phyloP scores from a whole-genome alignment of 2,113 vertebrate genomes.

The Xyliphius kryptos region DNA sequence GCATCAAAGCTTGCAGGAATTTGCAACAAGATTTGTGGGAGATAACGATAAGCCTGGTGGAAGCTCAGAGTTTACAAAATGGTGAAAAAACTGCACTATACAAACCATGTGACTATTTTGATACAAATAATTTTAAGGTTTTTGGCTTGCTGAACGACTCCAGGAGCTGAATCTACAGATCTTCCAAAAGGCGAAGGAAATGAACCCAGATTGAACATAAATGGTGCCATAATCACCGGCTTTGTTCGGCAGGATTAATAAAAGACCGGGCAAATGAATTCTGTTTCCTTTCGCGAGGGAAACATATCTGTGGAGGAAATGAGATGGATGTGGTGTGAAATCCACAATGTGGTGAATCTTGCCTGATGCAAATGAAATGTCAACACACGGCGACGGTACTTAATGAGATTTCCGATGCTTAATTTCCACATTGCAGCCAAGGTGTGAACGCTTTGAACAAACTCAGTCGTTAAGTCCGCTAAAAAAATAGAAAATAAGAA shows the following conservation, averaged over 20 bases:
- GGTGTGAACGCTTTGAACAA: constrained; percentile 39
- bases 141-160: not conserved
- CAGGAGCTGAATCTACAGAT: not conserved
- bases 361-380: constrained; percentile 49
- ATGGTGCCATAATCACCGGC: constrained; percentile 2
- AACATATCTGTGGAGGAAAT: constrained; percentile 32
- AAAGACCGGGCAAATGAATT: constrained; percentile 28
- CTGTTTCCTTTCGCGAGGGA: constrained; percentile 26
- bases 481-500: constrained; percentile 3
- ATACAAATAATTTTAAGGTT: no score
- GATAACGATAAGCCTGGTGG: no score
- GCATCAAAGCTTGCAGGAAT: no score
- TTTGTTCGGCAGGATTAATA: constrained; percentile 38
- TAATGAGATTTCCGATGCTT: constrained; percentile 45
- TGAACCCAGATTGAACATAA: not conserved
- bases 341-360: constrained; percentile 32
- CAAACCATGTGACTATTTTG: no score
- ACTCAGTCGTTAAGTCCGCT: constrained; percentile 30
- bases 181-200: not conserved
- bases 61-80: no score
- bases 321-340: constrained; percentile 43
- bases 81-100: no score
- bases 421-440: constrained; percentile 41
- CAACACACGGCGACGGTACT: constrained; percentile 39
- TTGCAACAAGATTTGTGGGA: no score